These are phyloP conservation scores for Automeris io DNA, from an alignment of 2,888 invertebrate genomes.

Conservation along the genomic window DNA sequence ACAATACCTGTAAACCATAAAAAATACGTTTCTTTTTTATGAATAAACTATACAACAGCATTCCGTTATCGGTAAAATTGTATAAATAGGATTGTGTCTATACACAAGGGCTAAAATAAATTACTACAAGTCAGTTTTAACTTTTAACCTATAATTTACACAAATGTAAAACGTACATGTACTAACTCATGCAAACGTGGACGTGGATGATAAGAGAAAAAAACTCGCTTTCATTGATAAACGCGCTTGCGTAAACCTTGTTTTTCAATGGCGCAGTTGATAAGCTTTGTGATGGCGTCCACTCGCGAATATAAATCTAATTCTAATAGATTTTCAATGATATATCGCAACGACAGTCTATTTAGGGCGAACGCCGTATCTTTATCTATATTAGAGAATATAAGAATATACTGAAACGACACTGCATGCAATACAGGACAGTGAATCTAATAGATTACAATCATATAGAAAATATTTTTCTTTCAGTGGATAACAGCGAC, in stretches of 20 bases:
- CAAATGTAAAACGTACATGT: too few relatives aligned
- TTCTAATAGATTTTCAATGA: conserved; percentile 1
- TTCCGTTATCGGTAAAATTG: too few relatives aligned
- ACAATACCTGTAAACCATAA: too few relatives aligned
- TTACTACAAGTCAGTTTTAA: too few relatives aligned
- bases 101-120: too few relatives aligned
- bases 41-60: too few relatives aligned
- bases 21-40: too few relatives aligned
- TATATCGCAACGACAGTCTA: neutral
- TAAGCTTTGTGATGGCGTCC: conserved; percentile 27
- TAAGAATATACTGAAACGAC: neutral
- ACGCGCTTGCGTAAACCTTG: conserved; percentile 54
- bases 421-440: too few relatives aligned
- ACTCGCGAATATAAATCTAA: conserved; percentile 21
- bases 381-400: conserved; percentile 9
- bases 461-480: too few relatives aligned
- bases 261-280: conserved; percentile 51
- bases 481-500: too few relatives aligned
- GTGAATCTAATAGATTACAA: too few relatives aligned
- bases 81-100: too few relatives aligned
- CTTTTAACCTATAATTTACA: neutral
- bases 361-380: conserved; percentile 2
- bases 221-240: conserved; percentile 61
- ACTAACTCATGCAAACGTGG: conserved; percentile 24
- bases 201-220: conserved; percentile 36